Evolutionary conservation across 1,140 invertebrate species (phyloP).

Genomic region (Portunus trituberculatus): DNA sequence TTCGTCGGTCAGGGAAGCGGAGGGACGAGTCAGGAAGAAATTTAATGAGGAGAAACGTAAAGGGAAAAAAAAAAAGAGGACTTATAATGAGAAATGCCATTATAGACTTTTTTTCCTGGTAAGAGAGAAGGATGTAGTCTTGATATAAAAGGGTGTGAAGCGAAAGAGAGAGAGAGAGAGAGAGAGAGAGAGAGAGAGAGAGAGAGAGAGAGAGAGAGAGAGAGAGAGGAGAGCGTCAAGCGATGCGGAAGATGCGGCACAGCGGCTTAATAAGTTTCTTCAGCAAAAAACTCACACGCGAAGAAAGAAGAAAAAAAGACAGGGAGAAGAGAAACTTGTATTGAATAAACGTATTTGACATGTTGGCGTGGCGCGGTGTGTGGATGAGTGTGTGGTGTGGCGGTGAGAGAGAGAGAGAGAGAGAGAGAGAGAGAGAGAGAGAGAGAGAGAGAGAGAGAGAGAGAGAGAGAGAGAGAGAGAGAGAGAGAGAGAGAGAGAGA

Average conservation of each 20-base stretch:
- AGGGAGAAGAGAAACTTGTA: background rate
- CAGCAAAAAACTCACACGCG: too few species aligned
- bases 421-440: slow-evolving; percentile 28
- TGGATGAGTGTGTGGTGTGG: too few species aligned
- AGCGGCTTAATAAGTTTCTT: too few species aligned
- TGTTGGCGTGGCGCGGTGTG: background rate
- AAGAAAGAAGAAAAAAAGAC: background rate
- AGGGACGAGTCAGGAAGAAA: background rate
- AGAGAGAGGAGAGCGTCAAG: background rate
- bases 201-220: slow-evolving; percentile 47
- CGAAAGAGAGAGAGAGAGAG: background rate
- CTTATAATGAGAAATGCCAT: slow-evolving; percentile 13
- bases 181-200: slow-evolving; percentile 61
- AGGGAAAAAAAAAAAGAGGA: background rate
- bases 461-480: slow-evolving; percentile 28
- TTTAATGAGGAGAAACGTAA: slow-evolving; percentile 12
- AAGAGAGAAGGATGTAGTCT: background rate
- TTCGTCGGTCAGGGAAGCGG: background rate
- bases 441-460: background rate
- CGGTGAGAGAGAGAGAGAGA: background rate
- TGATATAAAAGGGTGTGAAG: background rate
- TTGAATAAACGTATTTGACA: slow-evolving; percentile 5
- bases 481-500: background rate
- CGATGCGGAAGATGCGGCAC: too few species aligned
- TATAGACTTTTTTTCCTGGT: background rate